Conservation (phyloP, 2,888 invertebrate species). For the Chaitophorus viminalis region DNA sequence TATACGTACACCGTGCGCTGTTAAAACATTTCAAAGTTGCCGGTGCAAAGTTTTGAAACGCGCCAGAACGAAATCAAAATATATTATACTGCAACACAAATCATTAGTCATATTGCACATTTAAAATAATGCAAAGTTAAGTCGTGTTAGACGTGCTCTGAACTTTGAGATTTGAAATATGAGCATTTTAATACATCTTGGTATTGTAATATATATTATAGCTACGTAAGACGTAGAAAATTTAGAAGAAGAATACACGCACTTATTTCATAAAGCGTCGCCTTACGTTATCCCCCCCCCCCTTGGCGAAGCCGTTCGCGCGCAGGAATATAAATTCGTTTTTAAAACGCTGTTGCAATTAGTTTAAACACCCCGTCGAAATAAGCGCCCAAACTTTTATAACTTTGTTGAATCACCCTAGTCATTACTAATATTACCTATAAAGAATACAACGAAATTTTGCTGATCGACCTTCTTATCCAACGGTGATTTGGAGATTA, state of each 20-base stretch:
- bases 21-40: not conserved
- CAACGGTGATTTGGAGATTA: no score
- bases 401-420: no score
- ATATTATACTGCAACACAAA: not conserved
- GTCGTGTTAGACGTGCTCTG: not conserved
- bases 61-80: not conserved
- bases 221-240: not conserved
- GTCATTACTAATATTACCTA: no score
- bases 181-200: not conserved
- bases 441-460: no score
- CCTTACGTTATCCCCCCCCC: not conserved
- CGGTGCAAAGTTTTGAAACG: slow-evolving; percentile 2
- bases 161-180: slow-evolving; percentile 15
- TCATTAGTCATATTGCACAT: not conserved
- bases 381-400: no score
- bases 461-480: no score
- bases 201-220: no score
- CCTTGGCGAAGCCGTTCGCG: not conserved
- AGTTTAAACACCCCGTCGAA: no score
- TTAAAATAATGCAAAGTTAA: slow-evolving; percentile 12
- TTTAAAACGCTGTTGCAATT: not conserved
- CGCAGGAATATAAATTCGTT: not conserved
- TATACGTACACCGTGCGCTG: not conserved
- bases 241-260: not conserved
- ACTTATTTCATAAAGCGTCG: not conserved